These are phyloP conservation scores for Netelia fuscicornis DNA, from an alignment of 2,888 invertebrate species.

Conservation along the genomic window DNA sequence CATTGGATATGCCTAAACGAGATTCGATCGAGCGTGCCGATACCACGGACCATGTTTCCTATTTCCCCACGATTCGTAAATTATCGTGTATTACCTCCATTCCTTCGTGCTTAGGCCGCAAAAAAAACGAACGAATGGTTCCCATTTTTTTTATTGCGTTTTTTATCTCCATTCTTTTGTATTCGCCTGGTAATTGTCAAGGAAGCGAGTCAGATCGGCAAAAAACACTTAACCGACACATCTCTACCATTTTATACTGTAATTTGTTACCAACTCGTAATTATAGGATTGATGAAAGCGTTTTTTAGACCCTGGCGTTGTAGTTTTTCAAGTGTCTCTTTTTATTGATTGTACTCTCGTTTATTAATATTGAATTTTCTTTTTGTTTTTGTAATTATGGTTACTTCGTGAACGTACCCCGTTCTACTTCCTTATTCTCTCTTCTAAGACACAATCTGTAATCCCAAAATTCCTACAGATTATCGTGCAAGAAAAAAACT, in stretches of 20 bases:
- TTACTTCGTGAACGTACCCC: conserved; percentile 37
- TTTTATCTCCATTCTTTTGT: conserved; percentile 69
- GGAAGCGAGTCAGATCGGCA: conserved; percentile 66
- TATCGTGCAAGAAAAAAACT: conserved; percentile 68
- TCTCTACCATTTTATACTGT: conserved; percentile 81
- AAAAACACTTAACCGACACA: conserved; percentile 65
- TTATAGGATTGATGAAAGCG: conserved; percentile 60
- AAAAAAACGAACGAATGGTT: conserved; percentile 25
- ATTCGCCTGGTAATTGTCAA: conserved; percentile 69
- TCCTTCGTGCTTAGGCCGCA: conserved; percentile 28
- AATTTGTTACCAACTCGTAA: conserved; percentile 83
- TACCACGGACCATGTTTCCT: conserved; percentile 65
- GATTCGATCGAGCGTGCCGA: conserved; percentile 60
- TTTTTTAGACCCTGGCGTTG: conserved; percentile 43
- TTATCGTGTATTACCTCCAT: conserved; percentile 25
- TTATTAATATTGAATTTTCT: conserved; percentile 42
- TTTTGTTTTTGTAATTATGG: conserved; percentile 49
- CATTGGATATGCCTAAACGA: conserved; percentile 45
- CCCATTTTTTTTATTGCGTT: conserved; percentile 23
- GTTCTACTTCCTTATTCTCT: conserved; percentile 26
- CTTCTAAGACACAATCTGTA: conserved; percentile 79
- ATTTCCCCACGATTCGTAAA: conserved; percentile 39
- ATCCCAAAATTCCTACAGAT: conserved; percentile 83
- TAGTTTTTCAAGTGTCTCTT: conserved; percentile 60
- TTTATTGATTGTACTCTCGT: conserved; percentile 31